Percentiles rank a stretch among this genome's conserved stretches.
Conservation (phyloP, 2,113 vertebrate genomes). For the Mustelus asterias region DNA sequence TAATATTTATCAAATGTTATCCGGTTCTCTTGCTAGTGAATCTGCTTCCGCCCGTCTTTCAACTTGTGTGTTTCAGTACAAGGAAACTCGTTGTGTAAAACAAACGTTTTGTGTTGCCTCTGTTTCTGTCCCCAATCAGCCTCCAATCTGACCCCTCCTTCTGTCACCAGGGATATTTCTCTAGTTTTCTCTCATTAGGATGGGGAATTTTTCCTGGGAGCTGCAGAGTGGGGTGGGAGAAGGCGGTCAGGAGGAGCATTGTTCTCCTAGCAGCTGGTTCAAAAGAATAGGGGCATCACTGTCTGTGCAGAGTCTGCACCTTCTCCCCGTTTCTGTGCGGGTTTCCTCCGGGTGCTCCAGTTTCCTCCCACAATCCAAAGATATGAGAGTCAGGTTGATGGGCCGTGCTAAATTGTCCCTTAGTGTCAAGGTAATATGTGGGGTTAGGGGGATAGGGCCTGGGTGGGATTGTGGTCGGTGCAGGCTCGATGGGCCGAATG, state of each 20-base stretch:
- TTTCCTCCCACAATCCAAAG: too few species aligned
- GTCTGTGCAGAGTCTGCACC: too few species aligned
- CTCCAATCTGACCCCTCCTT: background rate
- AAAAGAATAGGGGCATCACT: background rate
- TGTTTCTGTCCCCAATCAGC: background rate
- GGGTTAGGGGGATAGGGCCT: too few species aligned
- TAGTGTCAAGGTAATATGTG: too few species aligned
- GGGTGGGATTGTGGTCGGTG: too few species aligned
- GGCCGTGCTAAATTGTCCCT: too few species aligned
- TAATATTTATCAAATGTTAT: background rate
- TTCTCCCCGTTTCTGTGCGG: too few species aligned
- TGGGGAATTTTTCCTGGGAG: background rate
- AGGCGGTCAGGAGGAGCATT: background rate
- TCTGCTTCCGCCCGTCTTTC: background rate
- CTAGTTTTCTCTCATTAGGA: background rate
- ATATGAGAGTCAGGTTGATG: too few species aligned
- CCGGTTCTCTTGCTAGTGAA: background rate
- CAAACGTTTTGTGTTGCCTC: background rate
- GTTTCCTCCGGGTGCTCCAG: too few species aligned
- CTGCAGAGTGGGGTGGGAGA: background rate
- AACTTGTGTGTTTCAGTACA: background rate
- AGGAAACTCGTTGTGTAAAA: background rate
- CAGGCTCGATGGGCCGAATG: too few species aligned
- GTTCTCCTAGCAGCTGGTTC: background rate
- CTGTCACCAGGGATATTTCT: too few species aligned